A percentile compares a stretch with the other conserved stretches of the same genome.
Conservation (phyloP, 2,797 vertebrate genomes). For the Acanthopagrus latus region DNA sequence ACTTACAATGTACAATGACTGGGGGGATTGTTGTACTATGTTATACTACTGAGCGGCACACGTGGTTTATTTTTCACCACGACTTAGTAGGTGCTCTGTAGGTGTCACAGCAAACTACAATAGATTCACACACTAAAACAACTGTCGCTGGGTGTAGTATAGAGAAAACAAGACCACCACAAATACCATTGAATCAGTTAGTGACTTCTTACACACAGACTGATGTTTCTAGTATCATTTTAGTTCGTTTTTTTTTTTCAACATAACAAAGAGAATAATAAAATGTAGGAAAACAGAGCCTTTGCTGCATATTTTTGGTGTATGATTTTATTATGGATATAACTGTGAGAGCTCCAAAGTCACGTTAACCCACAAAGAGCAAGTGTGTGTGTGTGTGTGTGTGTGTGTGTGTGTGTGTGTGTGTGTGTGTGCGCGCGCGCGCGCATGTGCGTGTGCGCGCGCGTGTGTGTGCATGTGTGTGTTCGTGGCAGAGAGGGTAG, state of each 20-base stretch:
- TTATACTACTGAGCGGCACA: not conserved
- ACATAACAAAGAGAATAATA: not conserved
- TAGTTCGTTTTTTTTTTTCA: not conserved
- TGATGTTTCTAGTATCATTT: not conserved
- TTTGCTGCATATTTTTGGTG: not conserved
- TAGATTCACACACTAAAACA: not conserved
- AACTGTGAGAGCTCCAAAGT: constrained; percentile 1
- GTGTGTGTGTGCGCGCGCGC: constrained; percentile 20
- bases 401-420: constrained; percentile 16
- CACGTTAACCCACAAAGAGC: constrained; percentile 14
- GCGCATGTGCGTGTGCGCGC: constrained; percentile 30
- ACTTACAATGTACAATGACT: too few relatives aligned
- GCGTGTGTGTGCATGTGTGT: constrained; percentile 15
- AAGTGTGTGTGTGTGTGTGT: not conserved
- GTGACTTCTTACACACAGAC: not conserved
- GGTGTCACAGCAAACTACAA: not conserved
- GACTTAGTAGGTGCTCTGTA: not conserved
- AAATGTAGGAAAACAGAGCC: not conserved
- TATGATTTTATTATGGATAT: not conserved
- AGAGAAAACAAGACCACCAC: constrained; percentile 1
- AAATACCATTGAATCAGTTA: not conserved
- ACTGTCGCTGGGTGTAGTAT: not conserved
- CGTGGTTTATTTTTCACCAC: not conserved
- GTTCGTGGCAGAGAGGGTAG: constrained; percentile 50
- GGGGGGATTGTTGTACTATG: not conserved